Evolutionary conservation across 2,797 vertebrate species (phyloP).

Genomic region (Scolopax bukidnonensis): DNA sequence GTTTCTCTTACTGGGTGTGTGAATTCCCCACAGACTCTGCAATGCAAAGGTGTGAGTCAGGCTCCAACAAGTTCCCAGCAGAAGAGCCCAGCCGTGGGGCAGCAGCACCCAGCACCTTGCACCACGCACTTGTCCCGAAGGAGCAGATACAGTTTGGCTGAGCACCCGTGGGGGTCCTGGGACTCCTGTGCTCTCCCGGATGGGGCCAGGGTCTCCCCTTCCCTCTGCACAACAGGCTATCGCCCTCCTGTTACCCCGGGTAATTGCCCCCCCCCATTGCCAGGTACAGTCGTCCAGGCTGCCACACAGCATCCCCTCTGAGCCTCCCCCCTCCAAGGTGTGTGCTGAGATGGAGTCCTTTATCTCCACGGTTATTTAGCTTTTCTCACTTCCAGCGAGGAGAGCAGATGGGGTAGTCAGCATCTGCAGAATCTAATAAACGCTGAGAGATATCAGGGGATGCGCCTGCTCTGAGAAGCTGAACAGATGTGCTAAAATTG

Average conservation of each 20-base stretch:
- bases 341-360: background rate
- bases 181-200: background rate
- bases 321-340: rapidly evolving
- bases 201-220: background rate
- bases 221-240: rapidly evolving
- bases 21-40: background rate
- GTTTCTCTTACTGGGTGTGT: background rate
- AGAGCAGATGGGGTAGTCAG: conserved; percentile 7
- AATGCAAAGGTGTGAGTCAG: background rate
- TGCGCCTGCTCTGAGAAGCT: background rate
- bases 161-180: rapidly evolving
- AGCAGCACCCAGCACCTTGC: rapidly evolving
- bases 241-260: too few relatives aligned
- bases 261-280: background rate
- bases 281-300: background rate
- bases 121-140: rapidly evolving
- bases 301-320: rapidly evolving
- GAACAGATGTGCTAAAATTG: conserved; percentile 61
- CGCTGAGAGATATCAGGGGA: background rate
- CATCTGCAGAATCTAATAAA: background rate
- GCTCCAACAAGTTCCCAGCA: background rate
- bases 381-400: background rate
- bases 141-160: background rate
- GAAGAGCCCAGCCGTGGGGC: rapidly evolving
- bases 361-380: background rate